These are phyloP conservation scores for Tarsius wallacei DNA, from an alignment of 2,797 vertebrate species.

Conservation along the genomic window DNA sequence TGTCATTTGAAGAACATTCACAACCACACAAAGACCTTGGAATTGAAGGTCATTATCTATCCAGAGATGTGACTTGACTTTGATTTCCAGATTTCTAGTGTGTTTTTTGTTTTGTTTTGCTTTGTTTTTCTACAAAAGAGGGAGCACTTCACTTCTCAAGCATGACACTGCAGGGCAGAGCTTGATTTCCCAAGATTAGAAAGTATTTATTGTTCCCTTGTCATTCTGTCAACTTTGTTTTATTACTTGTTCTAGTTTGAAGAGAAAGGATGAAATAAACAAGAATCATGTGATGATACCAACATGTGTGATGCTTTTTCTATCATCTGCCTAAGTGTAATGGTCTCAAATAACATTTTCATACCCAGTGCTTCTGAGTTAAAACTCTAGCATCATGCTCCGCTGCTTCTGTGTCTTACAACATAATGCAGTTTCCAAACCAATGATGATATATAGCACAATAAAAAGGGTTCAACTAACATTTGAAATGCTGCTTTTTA, in stretches of 20 bases:
- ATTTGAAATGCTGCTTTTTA: not conserved
- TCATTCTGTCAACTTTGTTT: slow-evolving; percentile 61
- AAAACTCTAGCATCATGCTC: not conserved
- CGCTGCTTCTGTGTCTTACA: not conserved
- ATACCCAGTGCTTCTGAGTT: slow-evolving; percentile 3
- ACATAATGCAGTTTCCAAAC: not conserved
- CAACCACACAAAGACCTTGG: slow-evolving; percentile 30
- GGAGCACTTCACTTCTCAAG: slow-evolving; percentile 26
- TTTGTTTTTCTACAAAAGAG: slow-evolving; percentile 2
- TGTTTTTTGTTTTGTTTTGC: not conserved
- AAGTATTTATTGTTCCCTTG: slow-evolving; percentile 70
- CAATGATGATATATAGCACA: not conserved
- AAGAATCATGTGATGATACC: not conserved
- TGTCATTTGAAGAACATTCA: slow-evolving; percentile 69
- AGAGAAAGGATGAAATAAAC: slow-evolving; percentile 52
- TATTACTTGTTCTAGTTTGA: slow-evolving; percentile 47
- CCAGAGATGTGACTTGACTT: slow-evolving; percentile 74
- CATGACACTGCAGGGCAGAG: not conserved
- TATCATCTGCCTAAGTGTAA: not conserved
- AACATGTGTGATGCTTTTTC: not conserved
- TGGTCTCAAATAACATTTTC: not conserved
- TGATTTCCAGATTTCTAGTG: slow-evolving; percentile 59
- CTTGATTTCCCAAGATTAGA: slow-evolving; percentile 75
- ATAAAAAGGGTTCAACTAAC: not conserved
- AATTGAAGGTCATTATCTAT: slow-evolving; percentile 35